phyloP scores from a whole-genome alignment of 2,888 invertebrate species.

The Phragmatobia fuliginosa region DNA sequence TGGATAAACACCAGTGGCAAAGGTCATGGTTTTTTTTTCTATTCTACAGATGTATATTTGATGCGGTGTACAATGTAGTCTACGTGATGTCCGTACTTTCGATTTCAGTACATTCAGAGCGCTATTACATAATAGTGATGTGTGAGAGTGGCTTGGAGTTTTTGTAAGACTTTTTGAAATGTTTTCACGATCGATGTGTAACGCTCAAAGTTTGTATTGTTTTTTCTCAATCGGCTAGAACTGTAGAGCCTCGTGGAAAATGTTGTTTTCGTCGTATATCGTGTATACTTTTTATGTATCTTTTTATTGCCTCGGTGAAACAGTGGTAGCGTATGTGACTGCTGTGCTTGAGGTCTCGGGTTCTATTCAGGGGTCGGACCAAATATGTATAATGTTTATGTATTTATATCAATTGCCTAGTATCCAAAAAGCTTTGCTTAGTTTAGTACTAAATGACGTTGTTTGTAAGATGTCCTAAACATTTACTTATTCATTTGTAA shows the following conservation, averaged over 20 bases:
- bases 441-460: no score
- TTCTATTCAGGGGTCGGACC: no score
- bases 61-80: conserved; percentile 32
- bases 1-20: conserved; percentile 69
- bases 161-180: conserved; percentile 21
- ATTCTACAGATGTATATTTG: conserved; percentile 37
- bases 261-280: no score
- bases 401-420: no score
- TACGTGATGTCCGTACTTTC: conserved; percentile 21
- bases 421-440: no score
- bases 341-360: no score
- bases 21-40: conserved; percentile 72
- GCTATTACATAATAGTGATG: conserved; percentile 35
- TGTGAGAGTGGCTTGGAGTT: conserved; percentile 19
- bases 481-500: background rate
- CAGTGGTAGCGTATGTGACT: no score
- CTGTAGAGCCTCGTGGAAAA: conserved; percentile 17
- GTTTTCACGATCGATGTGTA: conserved; percentile 27
- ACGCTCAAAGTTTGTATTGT: conserved; percentile 36
- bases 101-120: conserved; percentile 14
- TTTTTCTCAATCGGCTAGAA: conserved; percentile 35
- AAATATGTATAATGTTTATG: no score
- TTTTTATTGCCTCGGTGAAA: no score
- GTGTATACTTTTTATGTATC: no score
- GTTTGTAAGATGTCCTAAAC: no score